phyloP scores from a whole-genome alignment of 2,888 invertebrate species.

The Alloscopus bannaensis region DNA sequence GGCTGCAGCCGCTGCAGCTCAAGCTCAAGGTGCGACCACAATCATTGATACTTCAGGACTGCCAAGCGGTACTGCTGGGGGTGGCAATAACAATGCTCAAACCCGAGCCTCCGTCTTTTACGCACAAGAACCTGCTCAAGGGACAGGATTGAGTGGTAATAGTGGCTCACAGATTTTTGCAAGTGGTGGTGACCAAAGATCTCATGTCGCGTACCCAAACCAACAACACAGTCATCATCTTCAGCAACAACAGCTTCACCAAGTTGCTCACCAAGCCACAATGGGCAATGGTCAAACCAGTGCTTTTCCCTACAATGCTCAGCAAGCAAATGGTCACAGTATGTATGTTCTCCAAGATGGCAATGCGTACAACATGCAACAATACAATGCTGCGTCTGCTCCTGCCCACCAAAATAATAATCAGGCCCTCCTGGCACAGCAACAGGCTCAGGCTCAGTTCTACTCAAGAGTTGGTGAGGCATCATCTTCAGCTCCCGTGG shows the following conservation, averaged over 20 bases:
- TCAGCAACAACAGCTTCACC: constrained; percentile 47
- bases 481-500: constrained; percentile 42
- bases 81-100: constrained; percentile 40
- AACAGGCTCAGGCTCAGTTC: constrained; percentile 63
- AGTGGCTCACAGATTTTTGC: constrained; percentile 37
- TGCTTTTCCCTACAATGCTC: constrained; percentile 53
- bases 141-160: constrained; percentile 17
- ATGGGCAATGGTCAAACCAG: constrained; percentile 59
- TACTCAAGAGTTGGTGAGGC: constrained; percentile 68
- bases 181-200: constrained; percentile 57
- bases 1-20: constrained; percentile 65
- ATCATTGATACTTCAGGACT: constrained; percentile 48
- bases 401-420: constrained; percentile 30
- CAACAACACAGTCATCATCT: constrained; percentile 46
- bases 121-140: constrained; percentile 50
- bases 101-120: constrained; percentile 47
- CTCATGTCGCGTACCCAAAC: constrained; percentile 62
- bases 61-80: background rate
- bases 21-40: constrained; percentile 60
- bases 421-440: constrained; percentile 57
- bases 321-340: constrained; percentile 62
- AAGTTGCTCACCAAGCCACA: constrained; percentile 30
- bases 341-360: constrained; percentile 73
- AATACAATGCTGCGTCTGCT: constrained; percentile 38
- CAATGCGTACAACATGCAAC: constrained; percentile 48